Evolutionary conservation across 2,797 vertebrate species (phyloP).

Genomic region (Strix occidentalis): DNA sequence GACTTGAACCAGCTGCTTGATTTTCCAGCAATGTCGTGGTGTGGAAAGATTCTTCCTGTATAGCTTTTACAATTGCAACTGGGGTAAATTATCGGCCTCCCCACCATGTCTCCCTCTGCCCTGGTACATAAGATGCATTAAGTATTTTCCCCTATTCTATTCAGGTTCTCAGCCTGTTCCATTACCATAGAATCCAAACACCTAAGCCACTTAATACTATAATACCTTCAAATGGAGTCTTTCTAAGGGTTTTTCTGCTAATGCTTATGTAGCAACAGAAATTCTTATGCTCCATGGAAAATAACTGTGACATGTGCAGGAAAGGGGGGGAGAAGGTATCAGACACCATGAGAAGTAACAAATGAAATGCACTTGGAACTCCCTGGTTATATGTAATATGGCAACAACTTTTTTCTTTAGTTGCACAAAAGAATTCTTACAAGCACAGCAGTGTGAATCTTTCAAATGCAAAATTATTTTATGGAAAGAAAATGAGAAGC

Average conservation of each 20-base stretch:
- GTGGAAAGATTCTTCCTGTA: neutral
- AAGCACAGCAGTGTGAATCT: neutral
- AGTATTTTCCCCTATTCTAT: neutral
- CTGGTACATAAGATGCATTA: neutral
- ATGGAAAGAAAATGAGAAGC: conserved; percentile 5
- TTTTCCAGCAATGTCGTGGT: neutral
- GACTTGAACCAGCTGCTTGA: neutral
- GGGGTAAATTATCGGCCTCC: neutral
- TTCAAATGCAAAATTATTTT: conserved; percentile 9
- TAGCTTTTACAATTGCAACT: neutral
- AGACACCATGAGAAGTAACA: accelerated
- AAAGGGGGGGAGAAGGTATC: accelerated
- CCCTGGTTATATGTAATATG: neutral
- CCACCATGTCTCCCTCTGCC: accelerated
- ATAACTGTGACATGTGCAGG: accelerated
- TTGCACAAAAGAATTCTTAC: neutral
- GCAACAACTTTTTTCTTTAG: neutral
- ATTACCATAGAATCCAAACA: neutral
- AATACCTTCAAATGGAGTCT: neutral
- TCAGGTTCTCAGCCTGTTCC: neutral
- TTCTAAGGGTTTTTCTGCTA: neutral
- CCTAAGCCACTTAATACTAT: neutral
- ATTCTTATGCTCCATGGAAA: neutral
- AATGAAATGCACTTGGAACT: neutral
- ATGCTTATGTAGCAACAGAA: neutral